These are phyloP conservation scores for Muscicapa striata DNA, from an alignment of 2,797 vertebrate species.

Conservation along the genomic window DNA sequence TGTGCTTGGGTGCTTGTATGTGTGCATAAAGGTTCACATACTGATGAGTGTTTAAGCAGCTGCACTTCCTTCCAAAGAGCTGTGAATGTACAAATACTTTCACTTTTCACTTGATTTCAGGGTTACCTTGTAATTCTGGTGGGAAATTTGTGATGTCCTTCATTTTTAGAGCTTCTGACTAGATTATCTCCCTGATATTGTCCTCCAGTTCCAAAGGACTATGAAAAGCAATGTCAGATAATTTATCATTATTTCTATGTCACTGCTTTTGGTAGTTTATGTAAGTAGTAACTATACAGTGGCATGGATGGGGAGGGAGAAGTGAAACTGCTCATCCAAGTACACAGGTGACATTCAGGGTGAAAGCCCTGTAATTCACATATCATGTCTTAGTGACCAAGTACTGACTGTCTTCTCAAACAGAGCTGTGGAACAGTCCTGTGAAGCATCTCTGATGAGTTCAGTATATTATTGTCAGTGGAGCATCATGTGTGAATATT, in stretches of 20 bases:
- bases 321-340: background rate
- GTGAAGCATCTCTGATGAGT: background rate
- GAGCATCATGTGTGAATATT: background rate
- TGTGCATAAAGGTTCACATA: background rate
- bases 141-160: background rate
- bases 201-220: background rate
- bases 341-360: background rate
- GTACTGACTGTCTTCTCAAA: background rate
- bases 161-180: background rate
- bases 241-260: background rate
- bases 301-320: background rate
- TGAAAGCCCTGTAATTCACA: background rate
- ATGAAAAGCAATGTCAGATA: background rate
- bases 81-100: background rate
- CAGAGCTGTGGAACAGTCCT: background rate
- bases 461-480: rapidly evolving
- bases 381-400: background rate
- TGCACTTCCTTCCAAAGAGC: background rate
- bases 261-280: background rate
- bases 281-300: background rate
- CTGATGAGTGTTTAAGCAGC: background rate
- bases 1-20: background rate
- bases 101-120: background rate
- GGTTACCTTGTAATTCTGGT: background rate
- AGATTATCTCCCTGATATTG: background rate